Evolutionary conservation across 1,140 invertebrate genomes (phyloP), one percentile per base, ranked within the genome.

Genomic region (Eriocheir sinensis): DNA sequence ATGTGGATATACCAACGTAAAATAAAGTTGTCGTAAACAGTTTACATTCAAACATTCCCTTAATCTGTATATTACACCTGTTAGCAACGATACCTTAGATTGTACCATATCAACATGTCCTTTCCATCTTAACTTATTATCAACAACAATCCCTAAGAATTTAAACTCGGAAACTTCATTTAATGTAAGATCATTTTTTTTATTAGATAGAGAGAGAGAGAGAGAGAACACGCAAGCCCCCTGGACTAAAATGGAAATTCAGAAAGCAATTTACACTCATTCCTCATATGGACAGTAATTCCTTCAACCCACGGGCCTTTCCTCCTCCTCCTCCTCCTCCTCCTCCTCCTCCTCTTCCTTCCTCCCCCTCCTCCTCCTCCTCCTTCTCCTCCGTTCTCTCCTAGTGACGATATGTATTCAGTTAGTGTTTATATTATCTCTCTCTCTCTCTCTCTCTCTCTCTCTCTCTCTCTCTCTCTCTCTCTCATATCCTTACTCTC

Each of bases 131-230:
- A n/a, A n/a, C n/a, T n/a, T n/a, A n/a, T n/a, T n/a, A n/a, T n/a
- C n/a, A n/a, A n/a, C n/a, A n/a, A n/a, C n/a, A n/a, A n/a, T n/a
- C n/a, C n/a, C n/a, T n/a, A n/a, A n/a, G n/a, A n/a, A n/a, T n/a
- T n/a, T n/a, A n/a, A n/a, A n/a, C n/a, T n/a, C n/a, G n/a, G n/a
- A n/a, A n/a, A n/a, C n/a, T n/a, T n/a, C n/a, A n/a, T n/a, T n/a
- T n/a, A n/a, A n/a, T n/a, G n/a, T n/a, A n/a, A n/a, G n/a, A n/a
- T n/a, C n/a, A n/a, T n/a, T n/a, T n/a, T n/a, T n/a, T n/a, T n/a
- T n/a, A n/a, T n/a, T n/a, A 72, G 60, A 72, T 21, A 72, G 60
- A 72, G 60, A 72, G 60, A 72, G 60, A 72, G 60, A 72, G 60
- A 72, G 60, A 72, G 60, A 72, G 21, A 17, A n/a, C n/a, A n/a